Base-by-base conservation (phyloP, 2,797 vertebrate genomes). In the Chelonia mydas region DNA sequence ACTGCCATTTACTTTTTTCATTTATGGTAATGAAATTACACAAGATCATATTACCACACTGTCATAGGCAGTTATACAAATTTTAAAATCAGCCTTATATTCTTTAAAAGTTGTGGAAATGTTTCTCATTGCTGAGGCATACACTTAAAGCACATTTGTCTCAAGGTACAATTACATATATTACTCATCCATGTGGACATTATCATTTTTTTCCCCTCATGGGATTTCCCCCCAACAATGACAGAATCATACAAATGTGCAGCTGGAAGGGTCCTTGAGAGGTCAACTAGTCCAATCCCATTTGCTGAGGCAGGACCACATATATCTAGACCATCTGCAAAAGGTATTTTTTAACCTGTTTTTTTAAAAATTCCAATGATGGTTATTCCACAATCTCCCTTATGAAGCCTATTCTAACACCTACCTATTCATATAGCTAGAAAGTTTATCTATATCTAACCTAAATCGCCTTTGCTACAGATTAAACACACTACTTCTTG, bases 181-280 rank as follows among this genome's bases (percentile, higher is more conserved):
- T 15, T 15, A 2, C 2, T 25, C 16, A 68, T 19, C 7, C 19
- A 33, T 37, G 21, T 0, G 10, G 16, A 2, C 57, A 54, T 91
- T 89, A 83, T 28, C 76, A 83, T 5, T 5, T n/a, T 9, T 8
- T 16, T 11, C 28, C 54, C 27, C 5, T 6, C 15, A n/a, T n/a
- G 61, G 33, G 15, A 65, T 65, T n/a, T 17, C 10, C 16, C 33
- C 4, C 61, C 15, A 65, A 65, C 33, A 65, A 65, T n/a, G 31
- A 33, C 2, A 65, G 15, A 65, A 17, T n/a, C 31, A 65, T 65
- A 65, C 16, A 19, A n/a, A n/a, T 65, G 61, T 33, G 61, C 13
- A 17, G 33, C 61, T 65, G 16, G 61, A n/a, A 65, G 15, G 33
- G 33, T 17, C 61, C 33, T 65, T n/a, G 7, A 7, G 16, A 65